phyloP scores from a whole-genome alignment of 2,113 vertebrate species.

The Perca fluviatilis region DNA sequence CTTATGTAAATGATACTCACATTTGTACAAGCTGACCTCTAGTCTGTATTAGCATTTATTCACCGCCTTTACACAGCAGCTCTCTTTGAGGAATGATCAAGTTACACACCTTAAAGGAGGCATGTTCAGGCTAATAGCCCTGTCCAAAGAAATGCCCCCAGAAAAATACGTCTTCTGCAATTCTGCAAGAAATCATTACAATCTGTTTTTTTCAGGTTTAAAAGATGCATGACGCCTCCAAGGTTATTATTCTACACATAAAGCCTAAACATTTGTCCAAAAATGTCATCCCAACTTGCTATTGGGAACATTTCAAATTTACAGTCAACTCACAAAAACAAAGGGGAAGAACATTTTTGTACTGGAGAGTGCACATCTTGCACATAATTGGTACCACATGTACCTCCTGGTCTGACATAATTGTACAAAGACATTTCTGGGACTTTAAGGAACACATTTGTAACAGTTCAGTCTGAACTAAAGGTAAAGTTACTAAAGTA shows the following conservation, averaged over 20 bases:
- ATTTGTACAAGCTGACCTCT: not conserved
- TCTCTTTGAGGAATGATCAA: not conserved
- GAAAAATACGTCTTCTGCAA: not conserved
- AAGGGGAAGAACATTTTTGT: not conserved
- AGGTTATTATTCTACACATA: not conserved
- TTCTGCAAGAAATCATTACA: not conserved
- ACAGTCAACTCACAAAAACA: not conserved
- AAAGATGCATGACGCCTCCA: not conserved
- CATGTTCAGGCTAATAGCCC: not conserved
- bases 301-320: not conserved
- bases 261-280: not conserved
- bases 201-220: not conserved
- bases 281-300: not conserved
- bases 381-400: conserved; percentile 9
- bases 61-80: not conserved
- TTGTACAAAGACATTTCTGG: not conserved
- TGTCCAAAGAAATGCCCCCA: too few species aligned
- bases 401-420: not conserved
- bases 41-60: not conserved
- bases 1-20: not conserved
- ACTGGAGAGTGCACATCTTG: not conserved
- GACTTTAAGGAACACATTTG: not conserved
- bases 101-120: not conserved
- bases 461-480: not conserved
- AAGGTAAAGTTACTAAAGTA: not conserved